Percentiles rank a stretch among this genome's conserved stretches.
These are phyloP conservation scores for Parauchenoglanis punctatus DNA, from an alignment of 2,797 vertebrate species.

Conservation along the genomic window DNA sequence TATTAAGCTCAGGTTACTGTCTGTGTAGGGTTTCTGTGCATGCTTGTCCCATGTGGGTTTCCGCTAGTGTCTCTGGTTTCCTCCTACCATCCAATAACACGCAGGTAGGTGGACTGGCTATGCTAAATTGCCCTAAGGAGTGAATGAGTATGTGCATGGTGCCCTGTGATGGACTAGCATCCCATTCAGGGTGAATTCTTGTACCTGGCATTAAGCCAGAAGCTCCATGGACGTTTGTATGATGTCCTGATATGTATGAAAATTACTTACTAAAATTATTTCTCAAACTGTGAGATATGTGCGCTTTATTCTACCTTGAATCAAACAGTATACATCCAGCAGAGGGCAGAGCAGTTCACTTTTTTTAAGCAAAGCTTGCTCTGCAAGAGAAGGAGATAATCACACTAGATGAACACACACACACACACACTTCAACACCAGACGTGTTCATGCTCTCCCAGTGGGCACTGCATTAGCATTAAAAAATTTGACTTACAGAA, in stretches of 20 bases:
- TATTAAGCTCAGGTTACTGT: background rate
- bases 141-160: background rate
- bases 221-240: background rate
- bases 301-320: background rate
- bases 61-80: background rate
- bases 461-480: constrained; percentile 40
- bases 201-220: background rate
- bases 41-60: background rate
- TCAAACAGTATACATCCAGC: constrained; percentile 24
- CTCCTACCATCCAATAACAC: background rate
- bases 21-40: background rate
- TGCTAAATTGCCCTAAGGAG: background rate
- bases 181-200: background rate
- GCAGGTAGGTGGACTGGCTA: background rate
- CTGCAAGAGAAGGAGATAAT: background rate
- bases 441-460: constrained; percentile 9
- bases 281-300: background rate
- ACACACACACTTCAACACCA: constrained; percentile 7
- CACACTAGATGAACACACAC: constrained; percentile 6
- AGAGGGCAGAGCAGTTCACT: constrained; percentile 50
- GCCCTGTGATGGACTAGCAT: background rate
- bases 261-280: background rate
- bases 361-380: background rate
- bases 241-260: background rate
- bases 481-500: constrained; percentile 27